Conservation (phyloP, 2,797 vertebrate genomes). For the Silurus lanzhouensis region DNA sequence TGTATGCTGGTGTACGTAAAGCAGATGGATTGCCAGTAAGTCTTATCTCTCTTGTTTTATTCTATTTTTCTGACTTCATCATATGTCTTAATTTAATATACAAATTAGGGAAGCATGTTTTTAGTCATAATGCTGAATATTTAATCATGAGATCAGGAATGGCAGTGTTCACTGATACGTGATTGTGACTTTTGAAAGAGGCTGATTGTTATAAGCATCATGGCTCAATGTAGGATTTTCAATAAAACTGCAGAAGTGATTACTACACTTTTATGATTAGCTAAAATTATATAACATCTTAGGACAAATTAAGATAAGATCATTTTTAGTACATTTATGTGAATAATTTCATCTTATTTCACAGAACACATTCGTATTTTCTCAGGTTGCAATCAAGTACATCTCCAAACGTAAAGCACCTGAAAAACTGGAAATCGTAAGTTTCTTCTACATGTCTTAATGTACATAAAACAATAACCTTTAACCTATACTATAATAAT, state of each 20-base stretch:
- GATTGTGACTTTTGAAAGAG: not conserved
- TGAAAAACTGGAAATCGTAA: constrained; percentile 30
- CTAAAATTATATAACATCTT: not conserved
- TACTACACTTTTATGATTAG: not conserved
- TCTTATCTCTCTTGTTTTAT: not conserved
- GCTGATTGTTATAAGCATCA: not conserved
- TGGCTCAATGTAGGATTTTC: not conserved
- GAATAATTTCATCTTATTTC: not conserved
- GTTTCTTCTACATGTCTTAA: not conserved
- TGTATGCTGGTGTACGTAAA: constrained; percentile 38
- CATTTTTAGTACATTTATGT: not conserved
- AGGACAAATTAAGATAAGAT: not conserved
- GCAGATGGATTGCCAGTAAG: constrained; percentile 38
- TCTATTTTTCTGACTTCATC: not conserved
- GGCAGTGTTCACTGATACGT: not conserved
- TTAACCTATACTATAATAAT: too few species aligned
- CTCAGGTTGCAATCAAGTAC: constrained; percentile 50
- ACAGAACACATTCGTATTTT: not conserved
- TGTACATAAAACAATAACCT: not conserved
- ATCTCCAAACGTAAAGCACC: constrained; percentile 11
- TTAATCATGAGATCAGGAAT: not conserved
- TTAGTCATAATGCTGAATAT: not conserved
- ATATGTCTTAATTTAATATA: not conserved
- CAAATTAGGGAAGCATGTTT: not conserved
- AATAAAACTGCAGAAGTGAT: constrained; percentile 10